Evolutionary conservation across 1,140 invertebrate genomes (phyloP), one percentile per base, ranked within the genome.

Genomic region (Cepaea nemoralis): DNA sequence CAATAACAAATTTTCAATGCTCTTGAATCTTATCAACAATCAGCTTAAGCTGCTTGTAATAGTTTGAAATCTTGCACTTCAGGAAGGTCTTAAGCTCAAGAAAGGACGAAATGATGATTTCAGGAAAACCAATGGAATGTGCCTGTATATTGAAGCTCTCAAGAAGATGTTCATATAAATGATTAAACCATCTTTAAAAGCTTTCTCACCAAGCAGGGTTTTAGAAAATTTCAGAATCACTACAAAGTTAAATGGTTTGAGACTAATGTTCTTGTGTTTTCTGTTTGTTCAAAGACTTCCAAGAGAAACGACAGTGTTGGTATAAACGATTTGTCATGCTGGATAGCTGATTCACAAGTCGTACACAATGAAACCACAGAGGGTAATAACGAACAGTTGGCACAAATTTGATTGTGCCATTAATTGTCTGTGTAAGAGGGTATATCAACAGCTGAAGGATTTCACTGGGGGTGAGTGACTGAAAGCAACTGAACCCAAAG

Each of bases 331-430:
- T 93, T 1, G 96, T 95, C 83, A 95, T 94, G 83, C 94, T 94
- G 33, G 96, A 95, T 31, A 99, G 91, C 77, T 94, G 94, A 63
- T 96, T 97, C 37, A 99, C 92, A 88, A 96, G 94, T 87, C 95
- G 93, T 40, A 96, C 92, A 89, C 97, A 96, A 89, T 99, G 98
- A 90, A 99, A 98, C 83, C 97, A 93, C 37, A 99, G 90, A 1
- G 98, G 98, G 89, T 96, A 97, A 92, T 96, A 99, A 88, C 96
- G 95, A 6, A 95, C 94, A n/a, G 95, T 97, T 24, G 97, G 96
- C 81, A 97, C 94, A 33, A 99, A 89, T 91, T 91, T 93, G 55
- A 92, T 91, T 6, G 92, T 91, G 67, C 92, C 92, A 78, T 90
- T 90, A 42, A 91, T 94, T 87, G 98, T 95, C 93, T 99, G 97